Base-by-base conservation (phyloP, 2,888 invertebrate species). In the Philhelius pedissequus region DNA sequence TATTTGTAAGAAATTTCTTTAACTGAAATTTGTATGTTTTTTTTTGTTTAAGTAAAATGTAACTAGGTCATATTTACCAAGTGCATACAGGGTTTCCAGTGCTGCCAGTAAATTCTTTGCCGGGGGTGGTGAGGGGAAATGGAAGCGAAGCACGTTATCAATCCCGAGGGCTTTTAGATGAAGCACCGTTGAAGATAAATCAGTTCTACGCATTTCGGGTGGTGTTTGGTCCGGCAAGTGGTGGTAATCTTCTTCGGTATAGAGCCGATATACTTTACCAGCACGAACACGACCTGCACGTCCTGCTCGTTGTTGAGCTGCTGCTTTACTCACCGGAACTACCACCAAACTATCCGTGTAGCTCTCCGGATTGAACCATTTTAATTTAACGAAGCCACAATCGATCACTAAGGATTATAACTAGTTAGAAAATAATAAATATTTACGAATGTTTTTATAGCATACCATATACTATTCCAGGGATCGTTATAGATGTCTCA, bases 161-260 rank as follows among this genome's bases (percentile, higher is more conserved):
- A 99, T 97, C 0, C 99, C 99, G 0, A 99, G 91, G 0, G 99
- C 98, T 91, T 99, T 99, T 18, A 99, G 90, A 90, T 97, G 97
- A 15, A 99, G 91, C 18, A 99, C 93, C 1, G 97, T 95, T 0
- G 95, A 94, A 0, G 97, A 95, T 60, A 99, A 92, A 88, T 98
- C 97, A 56, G 96, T 95, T 9, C 99, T 92, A 86, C 97, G 96
- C 94, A 99, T 97, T 92, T 99, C 99, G 0, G 99, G 98, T 0
- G 97, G 96, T 0, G 96, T 96, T 22, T 94, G 93, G 0, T 93
- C 92, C 0, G 94, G 92, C 1, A 99, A 90, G 60, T 94, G 94
- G 0, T 94, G 92, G 89, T 94, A 97, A 66, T 95, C 95, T 40
- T 94, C 93, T 90, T 99, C 98, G 2, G 95, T 94, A 87, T 96